These are phyloP conservation scores for Coracias cyanogaster DNA, from an alignment of 2,797 vertebrate species.

Conservation along the genomic window DNA sequence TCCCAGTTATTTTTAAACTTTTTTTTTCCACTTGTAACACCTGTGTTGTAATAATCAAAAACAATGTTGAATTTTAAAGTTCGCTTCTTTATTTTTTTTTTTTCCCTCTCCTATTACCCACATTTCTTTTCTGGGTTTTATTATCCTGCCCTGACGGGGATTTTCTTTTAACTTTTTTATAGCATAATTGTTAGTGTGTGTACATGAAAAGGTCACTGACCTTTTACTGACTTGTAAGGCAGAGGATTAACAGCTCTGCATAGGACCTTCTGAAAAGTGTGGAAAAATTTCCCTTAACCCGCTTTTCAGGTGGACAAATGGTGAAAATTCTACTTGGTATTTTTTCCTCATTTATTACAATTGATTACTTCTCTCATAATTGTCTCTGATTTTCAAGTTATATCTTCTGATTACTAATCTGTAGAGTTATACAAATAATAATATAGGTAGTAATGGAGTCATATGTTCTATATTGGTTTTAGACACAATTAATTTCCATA, in stretches of 20 bases:
- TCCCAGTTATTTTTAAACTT: not conserved
- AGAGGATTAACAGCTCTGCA: slow-evolving; percentile 25
- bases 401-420: not conserved
- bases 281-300: not conserved
- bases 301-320: slow-evolving; percentile 22
- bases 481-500: not conserved
- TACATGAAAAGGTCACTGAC: slow-evolving; percentile 25
- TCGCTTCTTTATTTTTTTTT: slow-evolving; percentile 17
- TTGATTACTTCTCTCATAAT: not conserved
- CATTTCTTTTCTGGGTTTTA: slow-evolving; percentile 62
- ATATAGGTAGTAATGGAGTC: not conserved
- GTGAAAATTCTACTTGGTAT: not conserved
- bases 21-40: slow-evolving; percentile 4
- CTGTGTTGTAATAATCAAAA: slow-evolving; percentile 34
- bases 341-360: not conserved
- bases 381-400: not conserved
- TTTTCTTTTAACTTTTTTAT: slow-evolving; percentile 57
- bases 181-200: slow-evolving; percentile 5
- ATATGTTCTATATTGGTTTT: not conserved
- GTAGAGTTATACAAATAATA: not conserved
- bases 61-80: slow-evolving; percentile 45
- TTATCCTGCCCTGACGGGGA: slow-evolving; percentile 41
- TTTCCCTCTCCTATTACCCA: slow-evolving; percentile 39
- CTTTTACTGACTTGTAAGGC: slow-evolving; percentile 63
- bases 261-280: slow-evolving; percentile 11